Evolutionary conservation across 2,797 vertebrate genomes (phyloP), one percentile per base, ranked within the genome.

Genomic region (Micromesistius poutassou): DNA sequence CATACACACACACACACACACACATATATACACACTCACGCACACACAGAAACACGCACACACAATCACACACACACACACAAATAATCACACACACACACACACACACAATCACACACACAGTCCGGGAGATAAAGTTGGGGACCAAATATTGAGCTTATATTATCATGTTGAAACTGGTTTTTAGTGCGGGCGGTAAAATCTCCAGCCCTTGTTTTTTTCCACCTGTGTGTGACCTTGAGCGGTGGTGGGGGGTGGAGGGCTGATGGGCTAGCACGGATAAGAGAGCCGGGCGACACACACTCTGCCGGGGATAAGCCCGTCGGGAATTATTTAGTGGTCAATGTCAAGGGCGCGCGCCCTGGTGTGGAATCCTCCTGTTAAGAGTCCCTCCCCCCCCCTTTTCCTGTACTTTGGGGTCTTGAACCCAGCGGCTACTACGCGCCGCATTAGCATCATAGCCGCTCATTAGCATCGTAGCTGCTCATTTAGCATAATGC

Each of bases 201-300:
- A 83, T 80, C 76, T 55, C 71, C 70, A 38, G 70, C 74, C 74
- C 73, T 30, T 73, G 72, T 28, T 70, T 28, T 28, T 13, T 13
- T 75, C 72, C 68, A 72, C 68, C 80, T 6, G 12, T 25, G 1
- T 82, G 28, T 86, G 88, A 91, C 90, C 89, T 91, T 91, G 88
- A 83, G 77, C 79, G 62, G 76, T 74, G 36, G 75, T 74, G 36
- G 76, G 78, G 78, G 28, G 81, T 71, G 6, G 79, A 76, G 80
- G 3, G 74, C 25, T 74, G 72, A 78, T 73, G 0, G 1, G 77
- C 74, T 75, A 30, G 76, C 75, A 36, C 74, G 79, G 84, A 81
- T 81, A 84, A 85, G 76, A 87, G 76, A 2, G 85, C 75, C 13
- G 0, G 22, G 31, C 71, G 78, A 10, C 36, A 74, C 36, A 74